Conservation (phyloP, 1,140 invertebrate species). For the Brachystomella parvula region DNA sequence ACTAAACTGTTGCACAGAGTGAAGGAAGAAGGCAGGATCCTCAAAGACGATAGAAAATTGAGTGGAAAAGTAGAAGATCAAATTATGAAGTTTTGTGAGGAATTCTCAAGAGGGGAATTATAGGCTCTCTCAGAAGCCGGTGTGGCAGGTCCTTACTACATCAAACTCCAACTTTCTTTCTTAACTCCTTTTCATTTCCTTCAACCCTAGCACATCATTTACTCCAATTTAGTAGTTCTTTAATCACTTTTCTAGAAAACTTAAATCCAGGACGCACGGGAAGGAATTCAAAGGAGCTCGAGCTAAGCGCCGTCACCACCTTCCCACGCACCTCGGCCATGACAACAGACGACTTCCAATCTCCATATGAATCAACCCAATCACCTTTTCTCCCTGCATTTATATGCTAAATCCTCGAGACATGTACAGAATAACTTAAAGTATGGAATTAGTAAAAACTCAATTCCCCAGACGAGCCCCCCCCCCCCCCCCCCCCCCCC, state of each 20-base stretch:
- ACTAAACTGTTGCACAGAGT: constrained; percentile 25
- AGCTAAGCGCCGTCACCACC: too few species aligned
- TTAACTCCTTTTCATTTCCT: constrained; percentile 9
- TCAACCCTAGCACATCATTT: constrained; percentile 23
- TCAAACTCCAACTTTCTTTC: constrained; percentile 23
- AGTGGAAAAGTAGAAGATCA: constrained; percentile 33
- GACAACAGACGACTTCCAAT: neutral
- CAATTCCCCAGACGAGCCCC: neutral
- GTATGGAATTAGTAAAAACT: too few species aligned
- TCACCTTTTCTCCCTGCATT: neutral
- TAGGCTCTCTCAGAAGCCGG: too few species aligned
- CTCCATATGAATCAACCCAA: constrained; percentile 6
- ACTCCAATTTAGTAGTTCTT: neutral
- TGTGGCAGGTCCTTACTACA: too few species aligned
- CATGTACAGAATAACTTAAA: too few species aligned
- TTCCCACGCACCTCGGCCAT: too few species aligned
- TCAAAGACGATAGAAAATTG: constrained; percentile 26
- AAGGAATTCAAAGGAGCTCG: neutral
- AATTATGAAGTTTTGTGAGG: constrained; percentile 32
- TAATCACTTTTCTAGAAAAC: neutral
- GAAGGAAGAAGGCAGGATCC: too few species aligned
- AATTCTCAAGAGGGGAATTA: constrained; percentile 34
- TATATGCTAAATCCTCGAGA: neutral
- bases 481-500: neutral
- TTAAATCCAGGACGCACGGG: neutral